Evolutionary conservation across 2,888 invertebrate genomes (phyloP).

Genomic region (Pollenia labialis): DNA sequence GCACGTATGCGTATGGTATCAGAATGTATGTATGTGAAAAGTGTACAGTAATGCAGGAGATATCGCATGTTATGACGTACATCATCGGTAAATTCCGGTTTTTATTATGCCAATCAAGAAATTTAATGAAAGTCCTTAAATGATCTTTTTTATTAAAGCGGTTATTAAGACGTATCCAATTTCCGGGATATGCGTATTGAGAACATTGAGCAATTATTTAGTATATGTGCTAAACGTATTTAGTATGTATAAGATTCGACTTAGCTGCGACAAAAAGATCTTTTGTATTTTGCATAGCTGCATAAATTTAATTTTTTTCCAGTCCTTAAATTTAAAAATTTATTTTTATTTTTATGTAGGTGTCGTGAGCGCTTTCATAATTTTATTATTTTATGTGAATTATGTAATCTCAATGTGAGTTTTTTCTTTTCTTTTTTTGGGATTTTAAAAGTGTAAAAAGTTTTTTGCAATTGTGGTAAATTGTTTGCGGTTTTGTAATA

Average conservation of each 20-base stretch:
- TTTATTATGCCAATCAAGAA: too few relatives aligned
- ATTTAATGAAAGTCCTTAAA: too few relatives aligned
- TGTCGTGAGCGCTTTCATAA: conserved; percentile 14
- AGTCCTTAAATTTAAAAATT: neutral
- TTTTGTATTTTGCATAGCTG: neutral
- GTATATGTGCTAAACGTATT: too few relatives aligned
- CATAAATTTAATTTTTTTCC: conserved; percentile 3
- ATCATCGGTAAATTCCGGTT: too few relatives aligned
- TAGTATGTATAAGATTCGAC: neutral
- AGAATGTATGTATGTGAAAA: too few relatives aligned
- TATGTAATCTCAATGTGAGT: neutral
- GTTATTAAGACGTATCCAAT: too few relatives aligned
- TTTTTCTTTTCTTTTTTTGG: neutral
- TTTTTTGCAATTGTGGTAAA: conserved; percentile 41
- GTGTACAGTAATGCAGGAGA: too few relatives aligned
- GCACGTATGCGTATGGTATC: too few relatives aligned
- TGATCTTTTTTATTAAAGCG: too few relatives aligned
- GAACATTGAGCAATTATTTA: too few relatives aligned
- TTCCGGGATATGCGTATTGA: too few relatives aligned
- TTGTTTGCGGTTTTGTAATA: conserved; percentile 47
- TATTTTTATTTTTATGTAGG: neutral
- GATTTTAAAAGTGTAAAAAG: conserved; percentile 22
- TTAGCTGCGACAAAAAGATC: neutral
- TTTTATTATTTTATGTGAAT: conserved; percentile 32
- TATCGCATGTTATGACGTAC: too few relatives aligned